These are phyloP conservation scores for Mus caroli DNA, from an alignment of 2,797 vertebrate genomes.

Conservation along the genomic window DNA sequence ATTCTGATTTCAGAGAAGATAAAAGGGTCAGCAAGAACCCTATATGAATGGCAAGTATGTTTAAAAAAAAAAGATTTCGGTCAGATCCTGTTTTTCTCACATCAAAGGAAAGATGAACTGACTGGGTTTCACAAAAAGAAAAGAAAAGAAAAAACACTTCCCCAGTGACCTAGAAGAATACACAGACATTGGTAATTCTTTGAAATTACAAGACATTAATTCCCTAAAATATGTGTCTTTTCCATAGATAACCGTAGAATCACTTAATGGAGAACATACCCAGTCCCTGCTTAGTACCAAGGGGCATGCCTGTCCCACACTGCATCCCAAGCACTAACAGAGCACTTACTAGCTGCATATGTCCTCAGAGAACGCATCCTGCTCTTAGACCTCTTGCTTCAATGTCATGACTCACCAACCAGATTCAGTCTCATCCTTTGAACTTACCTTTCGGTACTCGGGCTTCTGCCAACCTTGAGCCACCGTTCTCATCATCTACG, in stretches of 20 bases:
- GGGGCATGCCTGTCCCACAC: not conserved
- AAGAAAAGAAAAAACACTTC: slow-evolving; percentile 55
- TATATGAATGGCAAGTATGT: slow-evolving; percentile 66
- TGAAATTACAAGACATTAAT: slow-evolving; percentile 33
- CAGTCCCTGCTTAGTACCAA: not conserved
- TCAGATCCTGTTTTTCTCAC: slow-evolving; percentile 67
- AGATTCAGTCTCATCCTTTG: not conserved
- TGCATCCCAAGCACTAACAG: not conserved
- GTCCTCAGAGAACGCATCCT: not conserved
- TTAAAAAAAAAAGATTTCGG: slow-evolving; percentile 70
- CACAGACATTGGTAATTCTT: not conserved
- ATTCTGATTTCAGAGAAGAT: slow-evolving; percentile 77
- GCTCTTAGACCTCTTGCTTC: not conserved
- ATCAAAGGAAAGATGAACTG: slow-evolving; percentile 73
- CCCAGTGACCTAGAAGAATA: not conserved
- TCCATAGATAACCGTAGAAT: not conserved
- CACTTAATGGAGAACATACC: not conserved
- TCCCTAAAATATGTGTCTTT: slow-evolving; percentile 44
- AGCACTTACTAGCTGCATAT: not conserved
- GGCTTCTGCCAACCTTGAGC: not conserved
- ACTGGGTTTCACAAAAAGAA: slow-evolving; percentile 73
- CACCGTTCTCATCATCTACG: not conserved
- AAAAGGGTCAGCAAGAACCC: slow-evolving; percentile 66
- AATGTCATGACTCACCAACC: not conserved
- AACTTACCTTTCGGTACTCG: not conserved